These are phyloP conservation scores for Phaenicophaeus curvirostris DNA, from an alignment of 2,797 vertebrate species.

Conservation along the genomic window DNA sequence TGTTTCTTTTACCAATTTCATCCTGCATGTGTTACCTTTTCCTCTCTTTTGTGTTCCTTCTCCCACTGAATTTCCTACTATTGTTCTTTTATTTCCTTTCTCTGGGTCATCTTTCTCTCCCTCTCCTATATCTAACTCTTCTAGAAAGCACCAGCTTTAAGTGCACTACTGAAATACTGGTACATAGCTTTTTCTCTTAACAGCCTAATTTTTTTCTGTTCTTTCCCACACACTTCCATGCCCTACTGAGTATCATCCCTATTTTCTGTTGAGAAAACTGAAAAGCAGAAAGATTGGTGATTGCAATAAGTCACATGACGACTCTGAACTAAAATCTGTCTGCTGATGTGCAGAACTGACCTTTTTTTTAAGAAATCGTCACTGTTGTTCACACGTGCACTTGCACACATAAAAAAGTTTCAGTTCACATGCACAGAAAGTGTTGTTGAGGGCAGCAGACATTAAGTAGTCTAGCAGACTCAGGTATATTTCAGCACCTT, in stretches of 20 bases:
- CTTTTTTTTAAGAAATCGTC: not conserved
- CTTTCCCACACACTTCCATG: not conserved
- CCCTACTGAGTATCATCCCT: not conserved
- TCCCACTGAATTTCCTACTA: not conserved
- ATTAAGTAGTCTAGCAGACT: not conserved
- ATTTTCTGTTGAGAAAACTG: not conserved
- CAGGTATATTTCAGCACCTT: not conserved
- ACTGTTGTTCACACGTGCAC: not conserved
- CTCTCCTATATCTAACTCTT: not conserved
- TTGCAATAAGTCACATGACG: not conserved
- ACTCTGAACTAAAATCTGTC: not conserved
- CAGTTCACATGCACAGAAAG: not conserved
- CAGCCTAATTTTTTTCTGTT: not conserved
- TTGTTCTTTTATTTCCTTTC: not conserved
- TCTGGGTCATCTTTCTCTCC: not conserved
- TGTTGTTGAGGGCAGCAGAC: not conserved
- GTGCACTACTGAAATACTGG: not conserved
- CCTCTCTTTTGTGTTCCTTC: not conserved
- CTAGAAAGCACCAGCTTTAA: not conserved
- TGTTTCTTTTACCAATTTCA: not conserved
- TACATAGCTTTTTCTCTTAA: not conserved
- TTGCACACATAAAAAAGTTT: not conserved
- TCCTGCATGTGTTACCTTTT: not conserved
- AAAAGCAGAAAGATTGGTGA: not conserved
- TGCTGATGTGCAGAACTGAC: not conserved